Conservation (phyloP, 2,797 vertebrate species). For the Takifugu ocellatus region DNA sequence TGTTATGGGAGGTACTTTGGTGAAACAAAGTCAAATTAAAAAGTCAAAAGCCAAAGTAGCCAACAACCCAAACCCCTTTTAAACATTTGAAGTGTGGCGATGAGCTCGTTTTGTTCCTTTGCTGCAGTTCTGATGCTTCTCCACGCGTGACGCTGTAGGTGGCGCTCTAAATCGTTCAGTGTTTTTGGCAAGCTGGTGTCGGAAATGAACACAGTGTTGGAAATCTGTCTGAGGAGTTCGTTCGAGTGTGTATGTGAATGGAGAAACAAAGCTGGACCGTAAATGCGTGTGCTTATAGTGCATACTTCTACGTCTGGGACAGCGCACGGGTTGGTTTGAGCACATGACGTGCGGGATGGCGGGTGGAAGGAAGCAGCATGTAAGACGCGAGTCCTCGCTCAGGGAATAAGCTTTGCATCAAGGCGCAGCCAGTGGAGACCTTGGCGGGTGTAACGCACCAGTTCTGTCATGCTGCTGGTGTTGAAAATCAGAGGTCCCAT, state of each 20-base stretch:
- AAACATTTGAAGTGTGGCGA: slow-evolving; percentile 47
- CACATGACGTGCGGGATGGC: slow-evolving; percentile 33
- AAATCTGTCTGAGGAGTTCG: slow-evolving; percentile 83
- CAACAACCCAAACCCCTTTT: slow-evolving; percentile 51
- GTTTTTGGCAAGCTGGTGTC: slow-evolving; percentile 81
- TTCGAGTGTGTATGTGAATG: slow-evolving; percentile 45
- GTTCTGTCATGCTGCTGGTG: slow-evolving; percentile 97
- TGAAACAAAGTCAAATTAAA: slow-evolving; percentile 68
- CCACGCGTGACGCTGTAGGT: slow-evolving; percentile 44
- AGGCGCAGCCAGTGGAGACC: slow-evolving; percentile 96
- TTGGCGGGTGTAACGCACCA: slow-evolving; percentile 95
- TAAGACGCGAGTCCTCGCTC: slow-evolving; percentile 52
- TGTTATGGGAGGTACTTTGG: slow-evolving; percentile 83
- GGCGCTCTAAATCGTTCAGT: slow-evolving; percentile 64
- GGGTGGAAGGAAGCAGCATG: slow-evolving; percentile 44
- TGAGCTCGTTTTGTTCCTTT: slow-evolving; percentile 39
- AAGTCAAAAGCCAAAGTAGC: slow-evolving; percentile 63
- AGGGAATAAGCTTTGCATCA: slow-evolving; percentile 87
- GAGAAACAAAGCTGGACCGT: slow-evolving; percentile 54
- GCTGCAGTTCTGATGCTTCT: slow-evolving; percentile 46
- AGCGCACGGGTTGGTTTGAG: slow-evolving; percentile 14
- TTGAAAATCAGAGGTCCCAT: slow-evolving; percentile 97
- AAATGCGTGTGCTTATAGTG: slow-evolving; percentile 42
- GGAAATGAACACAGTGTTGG: slow-evolving; percentile 94
- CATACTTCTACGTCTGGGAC: slow-evolving; percentile 20